Evolutionary conservation across 1,140 invertebrate species (phyloP).

Genomic region (Gryllus bimaculatus): DNA sequence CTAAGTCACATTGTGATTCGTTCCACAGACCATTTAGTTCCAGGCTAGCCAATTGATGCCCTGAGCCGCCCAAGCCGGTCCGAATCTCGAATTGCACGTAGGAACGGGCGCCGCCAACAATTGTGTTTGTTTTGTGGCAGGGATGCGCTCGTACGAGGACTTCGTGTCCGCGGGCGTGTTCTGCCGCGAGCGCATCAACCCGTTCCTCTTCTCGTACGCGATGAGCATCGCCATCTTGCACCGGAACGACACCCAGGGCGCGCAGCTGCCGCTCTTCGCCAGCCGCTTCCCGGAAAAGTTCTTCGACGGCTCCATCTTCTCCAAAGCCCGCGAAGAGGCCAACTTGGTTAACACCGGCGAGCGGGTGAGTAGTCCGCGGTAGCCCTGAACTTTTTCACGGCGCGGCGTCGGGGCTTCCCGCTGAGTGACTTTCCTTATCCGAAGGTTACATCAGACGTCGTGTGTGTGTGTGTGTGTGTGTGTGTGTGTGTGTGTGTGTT

Average conservation of each 20-base stretch:
- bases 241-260: slow-evolving; percentile 59
- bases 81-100: no score
- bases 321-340: slow-evolving; percentile 54
- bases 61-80: no score
- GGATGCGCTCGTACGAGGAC: slow-evolving; percentile 58
- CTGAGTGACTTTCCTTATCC: no score
- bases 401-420: no score
- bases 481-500: no score
- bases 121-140: slow-evolving; percentile 29
- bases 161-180: slow-evolving; percentile 58
- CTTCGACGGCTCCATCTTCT: slow-evolving; percentile 59
- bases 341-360: slow-evolving; percentile 50
- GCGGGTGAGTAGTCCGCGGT: slow-evolving; percentile 39
- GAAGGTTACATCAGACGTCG: no score
- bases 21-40: no score
- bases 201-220: slow-evolving; percentile 67
- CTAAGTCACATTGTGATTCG: no score
- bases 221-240: slow-evolving; percentile 64
- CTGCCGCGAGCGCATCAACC: slow-evolving; percentile 62
- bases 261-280: slow-evolving; percentile 57
- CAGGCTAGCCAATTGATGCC: no score
- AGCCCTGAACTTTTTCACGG: background rate
- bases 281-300: slow-evolving; percentile 73
- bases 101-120: no score
- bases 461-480: no score